phyloP scores from a whole-genome alignment of 2,113 vertebrate species.

The Ceuthmochares aereus region DNA sequence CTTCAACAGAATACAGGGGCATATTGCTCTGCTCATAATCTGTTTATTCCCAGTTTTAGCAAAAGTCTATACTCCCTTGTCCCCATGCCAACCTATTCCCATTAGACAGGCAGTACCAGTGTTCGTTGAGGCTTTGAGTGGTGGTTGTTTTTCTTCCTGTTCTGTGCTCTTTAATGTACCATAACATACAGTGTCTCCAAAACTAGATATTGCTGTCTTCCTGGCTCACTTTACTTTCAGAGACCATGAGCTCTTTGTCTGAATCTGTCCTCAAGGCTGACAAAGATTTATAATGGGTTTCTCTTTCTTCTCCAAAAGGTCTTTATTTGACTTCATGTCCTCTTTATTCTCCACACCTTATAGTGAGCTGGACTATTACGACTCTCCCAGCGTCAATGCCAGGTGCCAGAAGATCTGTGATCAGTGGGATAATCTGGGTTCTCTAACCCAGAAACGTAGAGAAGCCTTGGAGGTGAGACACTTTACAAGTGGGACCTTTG shows the following conservation, averaged over 20 bases:
- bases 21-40: not conserved
- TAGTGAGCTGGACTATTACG: conserved; percentile 98
- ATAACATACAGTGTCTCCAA: not conserved
- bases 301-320: not conserved
- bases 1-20: not conserved
- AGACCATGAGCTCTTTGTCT: not conserved
- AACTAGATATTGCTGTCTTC: not conserved
- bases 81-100: not conserved
- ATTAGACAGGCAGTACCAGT: not conserved
- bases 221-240: not conserved
- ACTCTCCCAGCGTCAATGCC: conserved; percentile 95
- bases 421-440: conserved; percentile 95
- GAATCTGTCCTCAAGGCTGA: not conserved
- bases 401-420: conserved; percentile 98
- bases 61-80: not conserved
- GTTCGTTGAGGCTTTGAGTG: not conserved
- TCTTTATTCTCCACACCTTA: not conserved
- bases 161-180: not conserved
- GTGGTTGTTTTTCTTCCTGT: conserved; percentile 14
- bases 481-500: not conserved
- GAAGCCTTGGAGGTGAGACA: conserved; percentile 92
- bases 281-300: not conserved
- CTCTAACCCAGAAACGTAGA: conserved; percentile 92
- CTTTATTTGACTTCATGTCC: not conserved
- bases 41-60: not conserved